These are phyloP conservation scores for Spodoptera littoralis DNA, from an alignment of 2,888 invertebrate species.

Conservation along the genomic window DNA sequence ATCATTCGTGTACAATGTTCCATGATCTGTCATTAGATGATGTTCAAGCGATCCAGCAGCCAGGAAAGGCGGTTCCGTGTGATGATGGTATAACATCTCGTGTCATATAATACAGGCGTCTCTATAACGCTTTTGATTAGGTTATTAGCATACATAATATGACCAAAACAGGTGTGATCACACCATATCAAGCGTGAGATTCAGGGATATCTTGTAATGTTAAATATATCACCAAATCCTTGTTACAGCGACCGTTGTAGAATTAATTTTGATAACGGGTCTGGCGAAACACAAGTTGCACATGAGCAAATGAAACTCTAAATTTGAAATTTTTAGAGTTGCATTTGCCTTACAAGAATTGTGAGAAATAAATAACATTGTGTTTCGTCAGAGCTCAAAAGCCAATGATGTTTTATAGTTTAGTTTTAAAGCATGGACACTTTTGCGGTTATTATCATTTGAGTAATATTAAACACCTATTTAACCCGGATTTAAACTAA, in stretches of 20 bases:
- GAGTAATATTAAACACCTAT: conserved; percentile 73
- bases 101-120: conserved; percentile 40
- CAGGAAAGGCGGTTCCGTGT: conserved; percentile 38
- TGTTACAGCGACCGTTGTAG: conserved; percentile 72
- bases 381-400: conserved; percentile 44
- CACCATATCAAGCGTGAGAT: conserved; percentile 56
- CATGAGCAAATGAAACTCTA: neutral
- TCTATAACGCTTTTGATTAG: conserved; percentile 27
- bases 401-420: conserved; percentile 60
- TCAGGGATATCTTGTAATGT: conserved; percentile 62
- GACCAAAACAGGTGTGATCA: conserved; percentile 53
- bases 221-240: conserved; percentile 76
- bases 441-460: conserved; percentile 57
- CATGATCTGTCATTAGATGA: conserved; percentile 57
- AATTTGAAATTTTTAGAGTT: conserved; percentile 1
- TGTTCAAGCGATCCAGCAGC: conserved; percentile 56
- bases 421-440: conserved; percentile 75
- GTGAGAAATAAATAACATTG: conserved; percentile 5
- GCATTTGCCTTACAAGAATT: neutral
- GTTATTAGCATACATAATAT: conserved; percentile 54
- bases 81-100: conserved; percentile 36
- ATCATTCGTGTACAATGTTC: conserved; percentile 52
- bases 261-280: conserved; percentile 64
- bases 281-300: conserved; percentile 31
- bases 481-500: conserved; percentile 57